A percentile compares a stretch with the other conserved stretches of the same genome.
Conservation (phyloP, 2,113 vertebrate species). For the Corydoras sp. region DNA sequence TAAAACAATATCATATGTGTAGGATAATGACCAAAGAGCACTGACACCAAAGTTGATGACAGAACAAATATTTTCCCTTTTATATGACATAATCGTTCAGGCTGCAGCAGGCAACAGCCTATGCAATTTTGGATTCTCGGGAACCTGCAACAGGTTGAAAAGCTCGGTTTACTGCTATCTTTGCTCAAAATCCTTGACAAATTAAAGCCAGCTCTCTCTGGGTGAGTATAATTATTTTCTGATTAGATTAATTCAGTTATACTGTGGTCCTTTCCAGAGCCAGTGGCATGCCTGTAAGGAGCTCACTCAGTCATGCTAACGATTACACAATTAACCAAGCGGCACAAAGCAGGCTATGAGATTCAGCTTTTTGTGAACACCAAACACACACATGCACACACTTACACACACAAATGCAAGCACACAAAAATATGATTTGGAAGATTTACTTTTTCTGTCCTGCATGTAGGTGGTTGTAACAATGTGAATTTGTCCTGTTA, state of each 20-base stretch:
- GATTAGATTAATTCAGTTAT: conserved; percentile 69
- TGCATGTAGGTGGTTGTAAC: conserved; percentile 37
- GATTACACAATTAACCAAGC: conserved; percentile 60
- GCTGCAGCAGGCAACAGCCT: conserved; percentile 39
- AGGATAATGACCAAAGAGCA: conserved; percentile 4
- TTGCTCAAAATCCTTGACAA: conserved; percentile 53
- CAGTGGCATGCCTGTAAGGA: conserved; percentile 61
- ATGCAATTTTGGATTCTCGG: conserved; percentile 43
- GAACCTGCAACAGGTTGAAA: conserved; percentile 42
- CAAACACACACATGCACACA: conserved; percentile 26
- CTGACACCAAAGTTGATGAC: conserved; percentile 2
- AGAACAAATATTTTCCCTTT: conserved; percentile 22
- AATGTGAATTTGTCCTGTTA: conserved; percentile 31
- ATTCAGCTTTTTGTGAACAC: conserved; percentile 35
- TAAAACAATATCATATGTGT: background rate
- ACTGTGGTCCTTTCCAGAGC: conserved; percentile 57
- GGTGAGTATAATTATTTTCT: conserved; percentile 66
- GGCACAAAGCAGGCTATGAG: conserved; percentile 47
- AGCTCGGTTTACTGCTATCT: conserved; percentile 40
- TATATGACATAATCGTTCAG: conserved; percentile 44
- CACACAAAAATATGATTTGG: conserved; percentile 40
- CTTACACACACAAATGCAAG: conserved; percentile 21
- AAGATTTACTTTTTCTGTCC: conserved; percentile 34
- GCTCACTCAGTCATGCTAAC: conserved; percentile 65
- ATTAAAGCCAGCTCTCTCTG: conserved; percentile 59